These are phyloP conservation scores for Cinclus cinclus DNA, from an alignment of 2,113 vertebrate species.

Conservation along the genomic window DNA sequence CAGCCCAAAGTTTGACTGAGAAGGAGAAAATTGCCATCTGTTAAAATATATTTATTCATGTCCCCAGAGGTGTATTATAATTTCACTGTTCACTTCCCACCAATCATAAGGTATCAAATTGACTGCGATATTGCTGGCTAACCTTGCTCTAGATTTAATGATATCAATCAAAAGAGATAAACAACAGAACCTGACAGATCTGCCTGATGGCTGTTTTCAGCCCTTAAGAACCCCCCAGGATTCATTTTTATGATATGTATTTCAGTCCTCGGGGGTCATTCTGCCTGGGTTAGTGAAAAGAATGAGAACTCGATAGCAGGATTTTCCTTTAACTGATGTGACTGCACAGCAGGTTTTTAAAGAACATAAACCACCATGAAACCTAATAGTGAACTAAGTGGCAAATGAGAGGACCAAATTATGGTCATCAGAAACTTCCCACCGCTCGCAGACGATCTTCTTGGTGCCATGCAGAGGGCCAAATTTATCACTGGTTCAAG, in stretches of 20 bases:
- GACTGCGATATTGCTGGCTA: neutral
- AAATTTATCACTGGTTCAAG: neutral
- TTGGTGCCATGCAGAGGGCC: neutral
- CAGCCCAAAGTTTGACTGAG: neutral
- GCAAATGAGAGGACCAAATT: slow-evolving; percentile 27
- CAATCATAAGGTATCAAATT: neutral
- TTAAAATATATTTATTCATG: slow-evolving; percentile 24
- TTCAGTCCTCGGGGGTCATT: slow-evolving; percentile 5
- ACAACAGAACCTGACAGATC: slow-evolving; percentile 40
- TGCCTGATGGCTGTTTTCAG: slow-evolving; percentile 20
- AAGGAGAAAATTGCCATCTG: neutral
- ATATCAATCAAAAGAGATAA: slow-evolving; percentile 37
- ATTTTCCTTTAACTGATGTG: slow-evolving; percentile 27
- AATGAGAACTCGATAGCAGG: neutral
- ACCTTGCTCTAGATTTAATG: slow-evolving; percentile 31
- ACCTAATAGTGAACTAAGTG: slow-evolving; percentile 22
- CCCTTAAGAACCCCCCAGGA: slow-evolving; percentile 8
- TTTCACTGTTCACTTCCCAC: slow-evolving; percentile 42
- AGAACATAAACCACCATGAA: slow-evolving; percentile 12
- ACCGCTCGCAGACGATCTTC: neutral
- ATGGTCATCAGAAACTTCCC: neutral
- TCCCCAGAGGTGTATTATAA: slow-evolving; percentile 25
- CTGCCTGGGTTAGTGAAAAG: slow-evolving; percentile 10
- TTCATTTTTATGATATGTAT: slow-evolving; percentile 27
- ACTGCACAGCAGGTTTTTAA: slow-evolving; percentile 30